phyloP scores from a whole-genome alignment of 2,888 invertebrate genomes.

The Cosmopolites sordidus region DNA sequence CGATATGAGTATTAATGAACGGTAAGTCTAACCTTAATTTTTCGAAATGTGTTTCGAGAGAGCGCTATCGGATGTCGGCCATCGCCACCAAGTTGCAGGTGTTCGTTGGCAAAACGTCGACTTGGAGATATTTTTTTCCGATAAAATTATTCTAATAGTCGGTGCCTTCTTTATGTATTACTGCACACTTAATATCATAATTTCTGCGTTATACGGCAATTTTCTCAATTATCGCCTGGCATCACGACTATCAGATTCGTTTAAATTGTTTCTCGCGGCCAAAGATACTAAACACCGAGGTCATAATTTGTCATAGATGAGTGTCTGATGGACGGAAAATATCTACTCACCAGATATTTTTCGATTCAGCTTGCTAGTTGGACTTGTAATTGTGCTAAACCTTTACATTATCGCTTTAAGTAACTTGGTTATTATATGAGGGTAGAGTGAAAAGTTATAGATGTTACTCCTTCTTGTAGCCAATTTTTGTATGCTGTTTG shows the following conservation, averaged over 20 bases:
- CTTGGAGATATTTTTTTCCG: background rate
- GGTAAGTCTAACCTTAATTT: constrained; percentile 11
- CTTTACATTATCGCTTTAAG: too few relatives aligned
- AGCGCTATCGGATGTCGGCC: too few relatives aligned
- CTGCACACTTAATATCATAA: constrained; percentile 4
- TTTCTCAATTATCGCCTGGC: constrained; percentile 7
- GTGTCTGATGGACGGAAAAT: constrained; percentile 18
- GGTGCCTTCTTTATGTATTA: background rate
- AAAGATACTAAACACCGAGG: constrained; percentile 14
- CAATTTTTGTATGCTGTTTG: too few relatives aligned
- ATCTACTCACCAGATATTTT: too few relatives aligned
- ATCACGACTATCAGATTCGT: constrained; percentile 15
- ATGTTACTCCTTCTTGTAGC: too few relatives aligned
- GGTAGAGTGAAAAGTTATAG: too few relatives aligned
- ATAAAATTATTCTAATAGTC: constrained; percentile 1
- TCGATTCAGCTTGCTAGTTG: too few relatives aligned
- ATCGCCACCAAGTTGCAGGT: background rate
- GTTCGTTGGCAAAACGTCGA: background rate
- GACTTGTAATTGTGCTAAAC: too few relatives aligned
- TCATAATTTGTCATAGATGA: constrained; percentile 16
- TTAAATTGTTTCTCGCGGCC: constrained; percentile 14
- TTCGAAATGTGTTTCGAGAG: background rate
- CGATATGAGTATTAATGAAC: constrained; percentile 12
- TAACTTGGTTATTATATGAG: too few relatives aligned
- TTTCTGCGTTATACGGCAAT: constrained; percentile 9